Conservation (phyloP, 2,797 vertebrate genomes). For the Syngnathus rostellatus region DNA sequence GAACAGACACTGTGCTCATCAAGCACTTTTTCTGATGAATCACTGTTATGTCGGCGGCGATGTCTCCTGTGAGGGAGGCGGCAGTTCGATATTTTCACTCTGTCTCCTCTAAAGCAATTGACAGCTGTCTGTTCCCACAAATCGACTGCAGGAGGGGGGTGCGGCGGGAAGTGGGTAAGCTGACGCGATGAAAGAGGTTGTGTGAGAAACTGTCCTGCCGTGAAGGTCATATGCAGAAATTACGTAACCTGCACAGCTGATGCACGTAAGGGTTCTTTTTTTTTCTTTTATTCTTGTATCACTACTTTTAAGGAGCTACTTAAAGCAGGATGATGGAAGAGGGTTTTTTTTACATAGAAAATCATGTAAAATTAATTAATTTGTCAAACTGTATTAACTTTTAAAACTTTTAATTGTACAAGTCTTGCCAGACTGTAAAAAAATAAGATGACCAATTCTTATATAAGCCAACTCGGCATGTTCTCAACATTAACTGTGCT, state of each 20-base stretch:
- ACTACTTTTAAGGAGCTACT: no score
- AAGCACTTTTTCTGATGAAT: slow-evolving; percentile 62
- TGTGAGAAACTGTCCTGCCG: slow-evolving; percentile 17
- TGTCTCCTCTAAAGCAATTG: slow-evolving; percentile 51
- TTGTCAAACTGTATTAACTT: background rate
- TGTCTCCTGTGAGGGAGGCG: slow-evolving; percentile 37
- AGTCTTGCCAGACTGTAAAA: background rate
- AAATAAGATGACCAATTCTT: background rate
- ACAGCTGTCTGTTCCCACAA: slow-evolving; percentile 55
- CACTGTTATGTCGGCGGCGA: slow-evolving; percentile 48
- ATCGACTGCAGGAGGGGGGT: slow-evolving; percentile 36
- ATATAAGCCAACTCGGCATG: background rate
- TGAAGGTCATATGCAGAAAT: slow-evolving; percentile 45
- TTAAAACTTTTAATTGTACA: no score
- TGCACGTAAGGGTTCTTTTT: slow-evolving; percentile 6
- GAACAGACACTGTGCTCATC: slow-evolving; percentile 40
- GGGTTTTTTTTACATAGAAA: no score
- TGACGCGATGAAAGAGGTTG: slow-evolving; percentile 49
- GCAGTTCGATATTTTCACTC: slow-evolving; percentile 58
- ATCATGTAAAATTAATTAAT: background rate
- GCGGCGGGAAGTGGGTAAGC: slow-evolving; percentile 9
- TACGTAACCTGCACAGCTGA: slow-evolving; percentile 15
- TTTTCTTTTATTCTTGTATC: background rate
- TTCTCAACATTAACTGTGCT: background rate
- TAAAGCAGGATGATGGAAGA: background rate